A percentile compares a stretch with the other conserved stretches of the same genome.
Conservation (phyloP, 64 coral and sea anemone genomes). For the Montipora sp. region DNA sequence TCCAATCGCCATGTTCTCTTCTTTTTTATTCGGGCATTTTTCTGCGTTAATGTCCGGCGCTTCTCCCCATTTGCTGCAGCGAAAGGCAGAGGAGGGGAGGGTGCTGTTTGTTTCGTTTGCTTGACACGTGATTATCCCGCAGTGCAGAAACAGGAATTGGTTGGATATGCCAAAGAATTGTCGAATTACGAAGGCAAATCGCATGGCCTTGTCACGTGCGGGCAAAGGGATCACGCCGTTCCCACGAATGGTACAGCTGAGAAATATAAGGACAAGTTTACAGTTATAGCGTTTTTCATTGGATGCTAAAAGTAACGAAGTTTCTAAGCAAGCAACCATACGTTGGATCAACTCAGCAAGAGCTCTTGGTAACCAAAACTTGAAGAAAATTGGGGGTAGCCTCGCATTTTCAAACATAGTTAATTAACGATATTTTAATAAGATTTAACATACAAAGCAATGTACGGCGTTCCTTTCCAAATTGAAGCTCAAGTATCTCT, state of each 20-base stretch:
- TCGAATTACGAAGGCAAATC: background rate
- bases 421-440: too few species aligned
- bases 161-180: background rate
- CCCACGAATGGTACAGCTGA: background rate
- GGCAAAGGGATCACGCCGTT: background rate
- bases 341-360: too few species aligned
- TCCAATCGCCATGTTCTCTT: background rate
- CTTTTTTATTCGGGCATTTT: background rate
- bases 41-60: too few species aligned
- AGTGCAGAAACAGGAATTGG: constrained; percentile 3
- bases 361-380: too few species aligned
- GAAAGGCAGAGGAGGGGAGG: background rate
- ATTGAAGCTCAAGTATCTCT: too few species aligned
- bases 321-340: too few species aligned
- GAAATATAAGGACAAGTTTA: background rate
- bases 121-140: background rate
- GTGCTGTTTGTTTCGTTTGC: background rate
- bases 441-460: too few species aligned
- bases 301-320: too few species aligned
- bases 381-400: too few species aligned
- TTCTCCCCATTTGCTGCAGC: background rate
- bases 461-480: too few species aligned
- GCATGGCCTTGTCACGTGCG: background rate
- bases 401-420: too few species aligned
- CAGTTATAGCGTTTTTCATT: background rate